Percentiles rank a stretch among this genome's conserved stretches.
Evolutionary conservation across 2,888 invertebrate genomes (phyloP).

Genomic region (Lamellibrachia satsuma): DNA sequence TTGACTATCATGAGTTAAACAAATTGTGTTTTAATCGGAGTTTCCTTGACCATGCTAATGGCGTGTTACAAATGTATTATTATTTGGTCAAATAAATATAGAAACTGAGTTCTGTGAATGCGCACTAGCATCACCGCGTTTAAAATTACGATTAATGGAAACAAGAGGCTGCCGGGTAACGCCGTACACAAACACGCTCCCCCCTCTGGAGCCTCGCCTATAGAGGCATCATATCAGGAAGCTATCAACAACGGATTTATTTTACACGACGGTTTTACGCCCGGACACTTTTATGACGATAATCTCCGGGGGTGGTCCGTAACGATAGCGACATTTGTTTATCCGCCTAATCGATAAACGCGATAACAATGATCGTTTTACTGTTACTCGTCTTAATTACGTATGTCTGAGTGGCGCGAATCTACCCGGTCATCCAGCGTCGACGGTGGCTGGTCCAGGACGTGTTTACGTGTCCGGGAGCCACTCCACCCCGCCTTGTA

Average conservation of each 20-base stretch:
- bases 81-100: too few species aligned
- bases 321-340: not conserved
- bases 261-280: constrained; percentile 17
- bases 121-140: too few species aligned
- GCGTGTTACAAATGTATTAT: too few species aligned
- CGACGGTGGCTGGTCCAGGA: not conserved
- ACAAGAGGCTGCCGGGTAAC: too few species aligned
- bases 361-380: constrained; percentile 17
- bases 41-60: too few species aligned
- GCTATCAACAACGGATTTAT: constrained; percentile 17
- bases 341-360: constrained; percentile 12
- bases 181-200: not conserved
- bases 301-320: not conserved
- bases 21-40: too few species aligned
- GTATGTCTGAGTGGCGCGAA: constrained; percentile 10
- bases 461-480: not conserved
- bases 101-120: too few species aligned
- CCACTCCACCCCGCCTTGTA: not conserved
- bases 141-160: too few species aligned
- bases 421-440: not conserved
- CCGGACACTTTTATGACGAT: not conserved
- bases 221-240: not conserved
- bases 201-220: not conserved
- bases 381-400: constrained; percentile 17
- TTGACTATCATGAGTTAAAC: too few species aligned